Evolutionary conservation across 2,797 vertebrate genomes (phyloP), one percentile per base, ranked within the genome.

Genomic region (Melanogrammus aeglefinus): DNA sequence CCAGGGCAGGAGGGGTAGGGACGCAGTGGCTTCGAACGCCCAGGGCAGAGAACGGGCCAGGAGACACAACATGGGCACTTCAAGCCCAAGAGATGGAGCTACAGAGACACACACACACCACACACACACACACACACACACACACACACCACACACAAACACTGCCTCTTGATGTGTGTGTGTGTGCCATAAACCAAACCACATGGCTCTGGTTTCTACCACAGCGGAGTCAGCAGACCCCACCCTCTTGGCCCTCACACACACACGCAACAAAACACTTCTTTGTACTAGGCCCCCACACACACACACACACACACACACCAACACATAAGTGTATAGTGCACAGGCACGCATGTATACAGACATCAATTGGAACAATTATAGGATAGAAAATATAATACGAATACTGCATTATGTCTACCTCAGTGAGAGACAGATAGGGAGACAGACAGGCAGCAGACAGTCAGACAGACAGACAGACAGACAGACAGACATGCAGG

Each of bases 1-100:
- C 70, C 0, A 69, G 74, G 0, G 70, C 13, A 0, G 78, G 79
- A 4, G 81, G 69, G 21, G 78, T 29, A 38, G 85, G n/a, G 39
- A 77, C n/a, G 13, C 70, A 0, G 5, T 4, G 0, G 81, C 84
- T 88, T 90, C n/a, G n/a, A n/a, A n/a, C n/a, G n/a, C n/a, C n/a
- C n/a, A n/a, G n/a, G n/a, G n/a, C n/a, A n/a, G n/a, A n/a, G n/a
- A n/a, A n/a, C n/a, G n/a, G n/a, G n/a, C n/a, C n/a, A n/a, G n/a
- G n/a, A n/a, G n/a, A n/a, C n/a, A n/a, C n/a, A n/a, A n/a, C n/a
- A n/a, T n/a, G n/a, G n/a, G n/a, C n/a, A n/a, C n/a, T n/a, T n/a
- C n/a, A n/a, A n/a, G n/a, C n/a, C n/a, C n/a, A n/a, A n/a, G n/a
- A n/a, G n/a, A n/a, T n/a, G n/a, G n/a, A n/a, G n/a, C n/a, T n/a